Evolutionary conservation across 2,888 invertebrate genomes (phyloP).

Genomic region (Tricholauxania praeusta): DNA sequence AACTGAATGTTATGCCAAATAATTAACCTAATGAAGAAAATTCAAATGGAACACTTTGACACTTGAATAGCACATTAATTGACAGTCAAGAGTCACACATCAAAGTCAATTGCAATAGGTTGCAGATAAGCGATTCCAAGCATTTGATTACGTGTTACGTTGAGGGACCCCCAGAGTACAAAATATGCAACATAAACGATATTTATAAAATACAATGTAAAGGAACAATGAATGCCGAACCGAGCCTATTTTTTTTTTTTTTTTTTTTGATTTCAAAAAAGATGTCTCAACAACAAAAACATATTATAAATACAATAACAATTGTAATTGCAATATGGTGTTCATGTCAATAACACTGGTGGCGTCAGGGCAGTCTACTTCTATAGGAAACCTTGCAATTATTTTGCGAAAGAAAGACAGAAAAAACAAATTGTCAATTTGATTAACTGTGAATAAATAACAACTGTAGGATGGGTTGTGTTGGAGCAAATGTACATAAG

Average conservation of each 20-base stretch:
- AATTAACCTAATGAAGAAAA: constrained; percentile 14
- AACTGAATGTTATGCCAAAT: constrained; percentile 3
- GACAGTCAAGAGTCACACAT: background rate
- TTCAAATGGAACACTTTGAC: constrained; percentile 16
- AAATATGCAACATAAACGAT: constrained; percentile 4
- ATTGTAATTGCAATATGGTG: background rate
- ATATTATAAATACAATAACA: background rate
- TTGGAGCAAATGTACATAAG: background rate
- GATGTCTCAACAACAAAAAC: background rate
- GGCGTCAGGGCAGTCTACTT: background rate
- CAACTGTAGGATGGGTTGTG: background rate
- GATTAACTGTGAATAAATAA: constrained; percentile 15
- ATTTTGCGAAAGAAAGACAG: background rate
- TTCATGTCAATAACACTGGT: background rate
- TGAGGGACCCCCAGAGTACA: no score
- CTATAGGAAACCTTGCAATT: no score
- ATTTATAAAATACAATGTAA: background rate
- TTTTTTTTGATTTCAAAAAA: background rate
- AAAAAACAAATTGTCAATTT: background rate
- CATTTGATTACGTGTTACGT: no score
- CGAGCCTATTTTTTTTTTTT: background rate
- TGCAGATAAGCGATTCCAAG: no score
- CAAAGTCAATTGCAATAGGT: no score
- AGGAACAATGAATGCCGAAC: background rate
- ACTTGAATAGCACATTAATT: constrained; percentile 29